These are phyloP conservation scores for Cerceris rybyensis DNA, from an alignment of 2,888 invertebrate genomes.

Conservation along the genomic window DNA sequence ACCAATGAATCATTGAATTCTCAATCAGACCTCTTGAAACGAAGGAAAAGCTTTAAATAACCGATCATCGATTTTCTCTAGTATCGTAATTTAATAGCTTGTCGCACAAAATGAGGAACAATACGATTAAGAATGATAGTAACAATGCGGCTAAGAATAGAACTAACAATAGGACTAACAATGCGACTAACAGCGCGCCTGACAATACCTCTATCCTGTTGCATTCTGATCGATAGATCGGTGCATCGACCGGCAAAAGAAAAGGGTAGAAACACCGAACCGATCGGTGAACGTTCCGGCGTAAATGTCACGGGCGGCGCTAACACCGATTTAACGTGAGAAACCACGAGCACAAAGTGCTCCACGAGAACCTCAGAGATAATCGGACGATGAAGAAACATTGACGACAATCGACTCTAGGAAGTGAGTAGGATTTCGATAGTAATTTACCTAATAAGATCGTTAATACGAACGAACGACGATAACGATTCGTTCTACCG, in stretches of 20 bases:
- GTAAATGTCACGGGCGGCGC: constrained; percentile 58
- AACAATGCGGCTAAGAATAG: background rate
- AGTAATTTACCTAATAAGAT: background rate
- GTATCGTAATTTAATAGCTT: background rate
- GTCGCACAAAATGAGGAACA: background rate
- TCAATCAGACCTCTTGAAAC: too few species aligned
- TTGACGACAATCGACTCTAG: constrained; percentile 8
- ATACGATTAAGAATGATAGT: background rate
- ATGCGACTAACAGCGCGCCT: background rate
- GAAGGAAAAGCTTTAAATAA: too few species aligned
- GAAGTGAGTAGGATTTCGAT: constrained; percentile 21
- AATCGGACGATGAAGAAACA: constrained; percentile 36
- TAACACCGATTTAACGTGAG: constrained; percentile 35
- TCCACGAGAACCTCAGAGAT: background rate
- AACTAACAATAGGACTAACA: too few species aligned
- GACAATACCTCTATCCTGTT: constrained; percentile 11
- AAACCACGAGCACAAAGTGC: constrained; percentile 4
- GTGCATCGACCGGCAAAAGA: constrained; percentile 12
- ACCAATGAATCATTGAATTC: too few species aligned
- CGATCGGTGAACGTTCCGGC: constrained; percentile 45
- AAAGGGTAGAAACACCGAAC: constrained; percentile 17
- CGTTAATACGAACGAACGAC: background rate
- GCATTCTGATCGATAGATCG: constrained; percentile 25
- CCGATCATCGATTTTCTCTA: background rate
- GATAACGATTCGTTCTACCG: background rate